Evolutionary conservation across 2,797 vertebrate species (phyloP).

Genomic region (Spondyliosoma cantharus): DNA sequence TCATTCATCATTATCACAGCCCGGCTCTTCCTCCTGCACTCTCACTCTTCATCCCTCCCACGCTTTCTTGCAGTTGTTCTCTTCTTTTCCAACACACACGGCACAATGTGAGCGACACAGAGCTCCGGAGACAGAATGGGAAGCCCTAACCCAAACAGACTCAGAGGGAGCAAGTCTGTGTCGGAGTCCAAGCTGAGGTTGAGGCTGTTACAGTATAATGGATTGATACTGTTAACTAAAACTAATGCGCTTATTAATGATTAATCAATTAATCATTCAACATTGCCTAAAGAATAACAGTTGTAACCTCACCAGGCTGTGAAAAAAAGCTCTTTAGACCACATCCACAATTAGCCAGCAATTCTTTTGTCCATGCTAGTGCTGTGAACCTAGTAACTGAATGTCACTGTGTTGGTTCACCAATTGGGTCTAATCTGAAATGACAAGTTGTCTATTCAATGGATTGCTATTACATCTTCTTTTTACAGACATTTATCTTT

Average conservation of each 20-base stretch:
- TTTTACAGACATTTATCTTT: no score
- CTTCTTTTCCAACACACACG: conserved; percentile 7
- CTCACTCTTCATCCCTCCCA: conserved; percentile 54
- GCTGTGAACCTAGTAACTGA: no score
- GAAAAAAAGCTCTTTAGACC: background rate
- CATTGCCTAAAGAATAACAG: background rate
- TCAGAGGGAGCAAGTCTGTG: background rate
- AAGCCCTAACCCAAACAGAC: background rate
- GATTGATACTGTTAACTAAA: no score
- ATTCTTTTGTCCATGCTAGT: background rate
- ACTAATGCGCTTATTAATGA: no score
- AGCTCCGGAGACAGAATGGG: conserved; percentile 2
- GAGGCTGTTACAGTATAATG: no score
- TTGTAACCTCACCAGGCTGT: background rate
- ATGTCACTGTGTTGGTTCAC: no score
- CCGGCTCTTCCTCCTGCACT: conserved; percentile 58
- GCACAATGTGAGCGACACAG: background rate
- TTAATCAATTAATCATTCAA: background rate
- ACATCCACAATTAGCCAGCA: background rate
- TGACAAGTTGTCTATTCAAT: no score
- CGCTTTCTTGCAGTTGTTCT: conserved; percentile 40
- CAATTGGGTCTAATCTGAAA: no score
- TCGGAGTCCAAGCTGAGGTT: background rate
- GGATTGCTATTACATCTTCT: no score
- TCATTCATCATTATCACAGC: conserved; percentile 77